Percentiles rank a stretch among this genome's conserved stretches.
Evolutionary conservation across 2,797 vertebrate genomes (phyloP).

Genomic region (Galaxias olidus): DNA sequence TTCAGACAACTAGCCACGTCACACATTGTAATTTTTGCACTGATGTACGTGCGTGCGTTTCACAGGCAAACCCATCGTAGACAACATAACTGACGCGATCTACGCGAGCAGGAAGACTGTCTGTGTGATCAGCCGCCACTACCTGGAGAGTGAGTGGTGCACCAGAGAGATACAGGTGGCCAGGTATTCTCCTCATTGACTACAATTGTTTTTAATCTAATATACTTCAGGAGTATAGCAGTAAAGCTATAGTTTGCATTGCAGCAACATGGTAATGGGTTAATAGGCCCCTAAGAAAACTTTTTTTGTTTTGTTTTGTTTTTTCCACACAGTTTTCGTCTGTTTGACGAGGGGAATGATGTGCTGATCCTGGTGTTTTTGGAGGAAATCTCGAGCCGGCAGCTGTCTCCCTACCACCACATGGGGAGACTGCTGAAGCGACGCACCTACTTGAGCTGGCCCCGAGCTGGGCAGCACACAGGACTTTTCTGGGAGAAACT

Average conservation of each 20-base stretch:
- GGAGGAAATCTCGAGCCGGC: slow-evolving; percentile 44
- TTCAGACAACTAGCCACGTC: too few species aligned
- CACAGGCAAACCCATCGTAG: slow-evolving; percentile 29
- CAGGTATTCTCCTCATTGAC: not conserved
- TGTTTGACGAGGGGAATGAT: slow-evolving; percentile 56
- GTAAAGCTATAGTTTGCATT: not conserved
- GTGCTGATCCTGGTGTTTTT: slow-evolving; percentile 59
- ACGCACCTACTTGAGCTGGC: slow-evolving; percentile 55
- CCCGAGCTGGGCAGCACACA: slow-evolving; percentile 18
- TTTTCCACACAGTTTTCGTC: slow-evolving; percentile 30
- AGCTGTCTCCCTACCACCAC: slow-evolving; percentile 45
- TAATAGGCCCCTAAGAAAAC: too few species aligned
- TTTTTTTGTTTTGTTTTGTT: too few species aligned
- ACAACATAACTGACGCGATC: slow-evolving; percentile 17
- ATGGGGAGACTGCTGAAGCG: slow-evolving; percentile 51
- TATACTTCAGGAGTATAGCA: not conserved
- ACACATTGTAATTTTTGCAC: too few species aligned
- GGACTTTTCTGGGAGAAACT: slow-evolving; percentile 65
- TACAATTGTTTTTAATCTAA: slow-evolving; percentile 25
- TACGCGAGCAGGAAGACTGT: slow-evolving; percentile 53
- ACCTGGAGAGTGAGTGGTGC: slow-evolving; percentile 35
- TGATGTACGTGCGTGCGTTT: too few species aligned
- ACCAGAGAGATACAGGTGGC: slow-evolving; percentile 40
- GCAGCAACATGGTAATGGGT: too few species aligned
- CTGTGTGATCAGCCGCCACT: slow-evolving; percentile 26